Evolutionary conservation across 2,888 invertebrate species (phyloP).

Genomic region (Aspidiotus destructor): DNA sequence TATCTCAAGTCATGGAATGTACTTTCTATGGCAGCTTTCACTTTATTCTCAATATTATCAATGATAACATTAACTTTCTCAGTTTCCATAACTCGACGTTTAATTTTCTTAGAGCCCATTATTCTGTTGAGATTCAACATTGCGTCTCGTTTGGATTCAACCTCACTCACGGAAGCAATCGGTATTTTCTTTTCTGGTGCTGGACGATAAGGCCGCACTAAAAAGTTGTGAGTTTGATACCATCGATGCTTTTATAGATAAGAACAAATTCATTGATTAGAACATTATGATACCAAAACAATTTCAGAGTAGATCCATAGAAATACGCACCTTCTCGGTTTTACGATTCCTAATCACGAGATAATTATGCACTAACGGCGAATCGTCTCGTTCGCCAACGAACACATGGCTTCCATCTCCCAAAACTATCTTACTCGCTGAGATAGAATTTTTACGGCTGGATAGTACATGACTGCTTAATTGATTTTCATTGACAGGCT

Average conservation of each 20-base stretch:
- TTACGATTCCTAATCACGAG: constrained; percentile 7
- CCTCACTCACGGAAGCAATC: not conserved
- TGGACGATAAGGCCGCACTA: constrained; percentile 10
- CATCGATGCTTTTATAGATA: not conserved
- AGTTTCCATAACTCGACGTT: constrained; percentile 5
- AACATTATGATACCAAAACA: not conserved
- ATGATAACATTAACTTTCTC: constrained; percentile 1
- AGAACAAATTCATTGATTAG: no score
- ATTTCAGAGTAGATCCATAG: not conserved
- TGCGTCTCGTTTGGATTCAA: not conserved
- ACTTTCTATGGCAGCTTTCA: constrained; percentile 8
- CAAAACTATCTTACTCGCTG: not conserved
- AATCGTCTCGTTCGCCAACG: not conserved
- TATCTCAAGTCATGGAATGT: not conserved
- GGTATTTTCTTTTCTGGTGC: not conserved
- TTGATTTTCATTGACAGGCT: not conserved
- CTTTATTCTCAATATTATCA: constrained; percentile 5
- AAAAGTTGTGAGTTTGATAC: not conserved
- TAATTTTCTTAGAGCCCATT: constrained; percentile 12
- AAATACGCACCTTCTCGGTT: constrained; percentile 7
- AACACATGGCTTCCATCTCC: not conserved
- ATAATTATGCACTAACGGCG: not conserved
- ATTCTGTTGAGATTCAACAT: not conserved
- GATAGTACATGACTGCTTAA: constrained; percentile 8
- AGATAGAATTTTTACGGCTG: constrained; percentile 7